These are phyloP conservation scores for Sinonovacula constricta DNA, from an alignment of 1,140 invertebrate genomes.

Conservation along the genomic window DNA sequence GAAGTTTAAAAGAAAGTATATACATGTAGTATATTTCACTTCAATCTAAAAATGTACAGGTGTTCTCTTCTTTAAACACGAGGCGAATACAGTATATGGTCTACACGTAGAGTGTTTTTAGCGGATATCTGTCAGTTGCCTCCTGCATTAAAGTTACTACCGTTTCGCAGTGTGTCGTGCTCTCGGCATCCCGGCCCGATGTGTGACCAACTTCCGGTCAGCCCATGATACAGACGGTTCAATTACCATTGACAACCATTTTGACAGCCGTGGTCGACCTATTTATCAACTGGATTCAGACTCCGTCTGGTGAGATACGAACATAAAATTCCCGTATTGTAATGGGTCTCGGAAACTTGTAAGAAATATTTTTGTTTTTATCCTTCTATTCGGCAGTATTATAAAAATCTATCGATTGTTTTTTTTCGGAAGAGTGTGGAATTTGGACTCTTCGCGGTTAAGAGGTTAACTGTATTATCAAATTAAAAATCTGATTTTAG, in stretches of 20 bases:
- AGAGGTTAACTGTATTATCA: no score
- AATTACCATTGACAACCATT: constrained; percentile 92
- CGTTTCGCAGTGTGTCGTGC: constrained; percentile 86
- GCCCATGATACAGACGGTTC: constrained; percentile 95
- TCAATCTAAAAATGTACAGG: not conserved
- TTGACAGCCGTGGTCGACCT: constrained; percentile 82
- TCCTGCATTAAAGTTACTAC: not conserved
- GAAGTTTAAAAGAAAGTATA: not conserved
- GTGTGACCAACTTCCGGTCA: constrained; percentile 92
- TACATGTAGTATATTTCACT: not conserved
- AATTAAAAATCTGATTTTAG: no score
- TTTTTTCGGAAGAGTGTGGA: no score
- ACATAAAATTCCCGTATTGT: no score
- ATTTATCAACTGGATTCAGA: constrained; percentile 30
- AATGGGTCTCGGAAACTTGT: no score
- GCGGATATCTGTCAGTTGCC: not conserved
- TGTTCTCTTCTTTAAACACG: not conserved
- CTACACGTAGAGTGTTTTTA: not conserved
- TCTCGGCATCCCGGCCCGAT: constrained; percentile 91
- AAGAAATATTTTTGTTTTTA: no score
- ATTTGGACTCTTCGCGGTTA: no score
- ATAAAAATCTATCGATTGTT: no score
- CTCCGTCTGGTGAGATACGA: constrained; percentile 63
- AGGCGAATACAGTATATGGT: not conserved
- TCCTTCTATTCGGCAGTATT: no score